These are phyloP conservation scores for Herminia tarsipennalis DNA, from an alignment of 2,888 invertebrate species.

Conservation along the genomic window DNA sequence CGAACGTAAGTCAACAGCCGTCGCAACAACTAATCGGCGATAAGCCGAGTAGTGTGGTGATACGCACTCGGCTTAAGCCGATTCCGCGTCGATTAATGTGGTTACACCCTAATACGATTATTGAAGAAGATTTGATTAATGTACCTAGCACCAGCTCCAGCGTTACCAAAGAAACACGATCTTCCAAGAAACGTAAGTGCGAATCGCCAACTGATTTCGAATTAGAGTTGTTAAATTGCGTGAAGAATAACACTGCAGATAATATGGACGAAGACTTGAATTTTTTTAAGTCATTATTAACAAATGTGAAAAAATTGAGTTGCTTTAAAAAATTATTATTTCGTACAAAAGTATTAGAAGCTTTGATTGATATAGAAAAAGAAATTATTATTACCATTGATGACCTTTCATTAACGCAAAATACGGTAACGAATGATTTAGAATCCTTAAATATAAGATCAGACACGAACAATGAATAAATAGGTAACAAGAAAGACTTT, in stretches of 20 bases:
- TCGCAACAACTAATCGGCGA: conserved; percentile 2
- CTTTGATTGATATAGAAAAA: conserved; percentile 35
- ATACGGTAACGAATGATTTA: conserved; percentile 36
- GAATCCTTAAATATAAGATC: conserved; percentile 35
- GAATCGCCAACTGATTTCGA: conserved; percentile 36
- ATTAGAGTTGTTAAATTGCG: conserved; percentile 32
- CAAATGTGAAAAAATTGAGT: conserved; percentile 24
- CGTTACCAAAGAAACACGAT: conserved; percentile 23
- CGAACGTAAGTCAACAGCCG: no score
- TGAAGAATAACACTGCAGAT: conserved; percentile 25
- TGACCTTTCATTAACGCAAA: conserved; percentile 38
- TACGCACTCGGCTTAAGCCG: no score
- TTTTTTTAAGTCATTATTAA: conserved; percentile 26
- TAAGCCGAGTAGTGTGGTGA: no score
- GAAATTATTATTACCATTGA: conserved; percentile 36
- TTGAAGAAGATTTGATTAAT: conserved; percentile 24
- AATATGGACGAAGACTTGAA: conserved; percentile 26
- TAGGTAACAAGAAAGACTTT: conserved; percentile 22
- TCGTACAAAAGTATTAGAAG: conserved; percentile 36
- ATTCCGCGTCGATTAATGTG: no score
- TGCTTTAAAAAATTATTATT: conserved; percentile 34
- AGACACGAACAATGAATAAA: conserved; percentile 29
- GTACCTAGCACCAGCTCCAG: conserved; percentile 11
- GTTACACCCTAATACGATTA: no score
- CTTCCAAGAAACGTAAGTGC: conserved; percentile 34